These are phyloP conservation scores for Chorisops tibialis DNA, from an alignment of 2,888 invertebrate genomes.

Conservation along the genomic window DNA sequence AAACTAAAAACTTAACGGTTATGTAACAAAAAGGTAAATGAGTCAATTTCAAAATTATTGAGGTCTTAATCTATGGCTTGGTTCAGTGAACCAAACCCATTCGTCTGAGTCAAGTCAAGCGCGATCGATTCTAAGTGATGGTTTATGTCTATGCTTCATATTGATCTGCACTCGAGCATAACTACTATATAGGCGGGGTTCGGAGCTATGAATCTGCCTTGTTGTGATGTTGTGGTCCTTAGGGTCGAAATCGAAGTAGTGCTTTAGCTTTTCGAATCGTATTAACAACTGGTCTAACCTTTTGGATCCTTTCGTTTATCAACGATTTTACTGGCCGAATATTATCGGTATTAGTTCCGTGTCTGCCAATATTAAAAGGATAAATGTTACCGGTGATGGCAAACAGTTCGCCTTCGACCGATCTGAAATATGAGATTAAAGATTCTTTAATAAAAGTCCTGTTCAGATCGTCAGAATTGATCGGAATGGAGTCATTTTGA, in stretches of 20 bases:
- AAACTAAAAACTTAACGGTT: too few species aligned
- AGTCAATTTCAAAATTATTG: too few species aligned
- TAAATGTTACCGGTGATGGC: constrained; percentile 8
- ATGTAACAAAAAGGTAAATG: too few species aligned
- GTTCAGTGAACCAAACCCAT: too few species aligned
- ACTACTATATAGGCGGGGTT: too few species aligned
- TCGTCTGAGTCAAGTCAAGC: too few species aligned
- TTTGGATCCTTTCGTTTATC: background rate
- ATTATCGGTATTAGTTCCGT: background rate
- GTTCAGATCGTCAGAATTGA: background rate
- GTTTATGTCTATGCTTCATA: too few species aligned
- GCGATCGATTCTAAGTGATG: too few species aligned
- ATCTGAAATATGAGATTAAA: background rate
- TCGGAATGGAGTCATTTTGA: background rate
- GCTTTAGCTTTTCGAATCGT: background rate
- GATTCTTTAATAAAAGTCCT: background rate
- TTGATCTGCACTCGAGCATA: too few species aligned
- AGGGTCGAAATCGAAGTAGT: background rate
- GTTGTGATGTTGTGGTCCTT: too few species aligned
- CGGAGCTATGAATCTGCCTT: too few species aligned
- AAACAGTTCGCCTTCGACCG: constrained; percentile 7
- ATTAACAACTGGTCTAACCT: background rate
- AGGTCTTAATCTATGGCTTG: too few species aligned
- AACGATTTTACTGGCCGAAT: background rate
- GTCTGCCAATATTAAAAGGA: constrained; percentile 1